Evolutionary conservation across 1,140 invertebrate species (phyloP), one percentile per base, ranked within the genome.

Genomic region (Polyergus mexicanus): DNA sequence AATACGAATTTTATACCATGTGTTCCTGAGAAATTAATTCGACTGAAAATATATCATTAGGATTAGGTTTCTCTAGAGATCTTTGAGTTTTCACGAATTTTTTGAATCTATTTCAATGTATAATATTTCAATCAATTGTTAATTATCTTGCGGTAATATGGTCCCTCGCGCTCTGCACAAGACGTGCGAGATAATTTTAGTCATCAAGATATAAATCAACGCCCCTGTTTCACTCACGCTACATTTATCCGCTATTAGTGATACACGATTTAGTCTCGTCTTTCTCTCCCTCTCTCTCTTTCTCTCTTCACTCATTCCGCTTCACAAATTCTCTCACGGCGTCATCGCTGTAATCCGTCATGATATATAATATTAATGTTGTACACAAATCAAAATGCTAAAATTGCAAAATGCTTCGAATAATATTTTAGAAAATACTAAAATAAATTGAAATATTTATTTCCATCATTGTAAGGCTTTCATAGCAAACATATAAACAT

Each of bases 161-260:
- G 19, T 54, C 13, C n/a, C 8, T 54, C 28, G 76, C 13, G 44
- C n/a, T 38, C 32, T 38, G 11, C 19, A 47, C 11, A 25, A 41
- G 11, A 47, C 7, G 32, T 51, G 38, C 63, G 47, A 81, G 81
- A 84, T 90, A 90, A 90, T 90, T 87, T 75, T 74, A 81, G 35
- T 60, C 85, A 89, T 87, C 88, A 75, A 87, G 89, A 83, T 22
- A 47, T 76, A 85, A 83, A 84, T 83, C 84, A 75, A 85, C 65
- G 63, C 44, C 72, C 76, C 78, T 87, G 89, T 87, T 90, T 89
- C 75, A 66, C 72, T 89, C 72, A 90, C 85, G 66, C 69, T 89
- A 90, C 88, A 90, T 90, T 90, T 89, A 89, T 85, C 77, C 86
- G 41, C 86, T 84, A 85, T 90, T 90, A 90, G 88, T 87, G 76